Base-by-base conservation (phyloP, 2,113 vertebrate genomes). In the Vulpes lagopus region DNA sequence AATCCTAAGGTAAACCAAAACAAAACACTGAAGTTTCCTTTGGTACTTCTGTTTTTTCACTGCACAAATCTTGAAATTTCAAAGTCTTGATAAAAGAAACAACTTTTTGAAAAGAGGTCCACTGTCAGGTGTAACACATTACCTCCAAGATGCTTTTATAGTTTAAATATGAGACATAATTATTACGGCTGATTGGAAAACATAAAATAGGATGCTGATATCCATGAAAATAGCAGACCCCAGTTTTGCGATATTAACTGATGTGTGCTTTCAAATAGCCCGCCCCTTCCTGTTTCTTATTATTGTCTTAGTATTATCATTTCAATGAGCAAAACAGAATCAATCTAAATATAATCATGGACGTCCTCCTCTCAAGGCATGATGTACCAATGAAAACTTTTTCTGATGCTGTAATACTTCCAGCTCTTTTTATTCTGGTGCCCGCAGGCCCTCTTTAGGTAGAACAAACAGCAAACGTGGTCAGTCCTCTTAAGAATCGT, bases 321-420 rank as follows among this genome's bases (percentile, higher is more conserved):
- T 87, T 96, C 94, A 19, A 23, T 27, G 59, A 95, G 65, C 16
- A 79, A 89, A 93, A 84, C 22, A 49, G 59, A 76, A 38, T 76
- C 15, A 2, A 38, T 71, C 57, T 92, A 87, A 94, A 86, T 51
- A 87, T 51, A 91, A 85, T 5, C 12, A 0, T 10, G 81, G n/a
- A n/a, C 67, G 69, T 55, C 43, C 51, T 94, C 59, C 83, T 55
- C n/a, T 62, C 12, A 17, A 76, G 57, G 65, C 69, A 35, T 27
- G 49, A 74, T 11, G 12, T 2, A 15, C 86, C 79, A 95, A 90
- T 55, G 80, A 92, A 88, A 91, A 32, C 9, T 14, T n/a, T 23
- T 51, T 2, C 80, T 87, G 69, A 38, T 78, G 96, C 92, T 73
- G 53, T 84, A 71, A 96, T 17, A 8, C 71, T 80, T 22, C 4